Conservation (phyloP, 2,888 invertebrate species). For the Dendrolimus pini region DNA sequence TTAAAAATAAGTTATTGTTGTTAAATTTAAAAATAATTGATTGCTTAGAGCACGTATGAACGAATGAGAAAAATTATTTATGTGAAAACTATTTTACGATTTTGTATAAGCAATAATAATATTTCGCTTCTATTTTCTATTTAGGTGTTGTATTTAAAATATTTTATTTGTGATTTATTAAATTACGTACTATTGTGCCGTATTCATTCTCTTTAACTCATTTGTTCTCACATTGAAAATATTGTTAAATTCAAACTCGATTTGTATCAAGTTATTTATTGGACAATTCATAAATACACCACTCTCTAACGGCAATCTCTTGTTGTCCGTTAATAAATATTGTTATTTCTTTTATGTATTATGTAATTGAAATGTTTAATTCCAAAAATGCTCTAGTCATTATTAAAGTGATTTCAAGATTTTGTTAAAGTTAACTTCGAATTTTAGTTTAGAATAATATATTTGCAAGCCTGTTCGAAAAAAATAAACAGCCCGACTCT, state of each 20-base stretch:
- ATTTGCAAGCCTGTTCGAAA: neutral
- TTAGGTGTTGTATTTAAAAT: constrained; percentile 27
- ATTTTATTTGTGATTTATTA: constrained; percentile 1
- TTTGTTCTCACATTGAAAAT: no score
- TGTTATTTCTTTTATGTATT: no score
- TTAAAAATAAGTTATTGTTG: constrained; percentile 21
- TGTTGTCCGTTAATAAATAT: no score
- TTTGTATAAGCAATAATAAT: constrained; percentile 47
- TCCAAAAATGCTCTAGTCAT: no score
- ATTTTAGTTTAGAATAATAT: neutral
- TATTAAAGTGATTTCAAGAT: no score
- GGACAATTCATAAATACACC: no score
- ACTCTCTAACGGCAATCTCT: no score
- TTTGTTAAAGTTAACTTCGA: neutral
- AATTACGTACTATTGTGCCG: no score
- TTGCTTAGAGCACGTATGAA: constrained; percentile 7
- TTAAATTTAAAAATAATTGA: constrained; percentile 12
- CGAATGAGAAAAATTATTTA: neutral
- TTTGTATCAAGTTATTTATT: no score
- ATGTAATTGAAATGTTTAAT: no score
- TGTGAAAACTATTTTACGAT: constrained; percentile 26
- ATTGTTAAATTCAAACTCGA: no score
- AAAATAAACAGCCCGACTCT: neutral
- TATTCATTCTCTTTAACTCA: no score
- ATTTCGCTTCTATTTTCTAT: constrained; percentile 43